Evolutionary conservation across 2,113 vertebrate species (phyloP).

Genomic region (Shinisaurus crocodilurus): DNA sequence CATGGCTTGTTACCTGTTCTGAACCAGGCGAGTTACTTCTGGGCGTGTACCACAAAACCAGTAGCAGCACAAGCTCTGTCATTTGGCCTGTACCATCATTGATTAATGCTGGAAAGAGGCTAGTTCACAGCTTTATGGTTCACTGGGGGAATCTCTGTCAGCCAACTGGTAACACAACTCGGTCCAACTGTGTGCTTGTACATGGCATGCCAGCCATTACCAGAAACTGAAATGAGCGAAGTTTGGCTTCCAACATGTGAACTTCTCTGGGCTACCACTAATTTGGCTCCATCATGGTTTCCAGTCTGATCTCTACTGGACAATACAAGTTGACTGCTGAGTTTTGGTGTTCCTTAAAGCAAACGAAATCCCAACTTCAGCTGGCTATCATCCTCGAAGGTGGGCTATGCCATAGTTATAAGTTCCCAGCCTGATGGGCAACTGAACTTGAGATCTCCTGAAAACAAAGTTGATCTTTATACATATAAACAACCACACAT

Average conservation of each 20-base stretch:
- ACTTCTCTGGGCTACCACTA: background rate
- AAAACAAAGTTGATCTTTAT: background rate
- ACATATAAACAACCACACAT: background rate
- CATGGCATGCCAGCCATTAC: background rate
- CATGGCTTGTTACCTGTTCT: background rate
- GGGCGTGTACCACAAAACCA: background rate
- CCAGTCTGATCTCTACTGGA: background rate
- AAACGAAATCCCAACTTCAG: background rate
- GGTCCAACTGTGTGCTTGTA: background rate
- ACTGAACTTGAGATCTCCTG: background rate
- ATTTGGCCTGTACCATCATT: background rate
- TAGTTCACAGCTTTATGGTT: background rate
- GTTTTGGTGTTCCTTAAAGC: background rate
- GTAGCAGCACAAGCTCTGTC: background rate
- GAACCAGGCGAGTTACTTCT: background rate
- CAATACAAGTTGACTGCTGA: background rate
- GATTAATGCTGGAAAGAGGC: background rate
- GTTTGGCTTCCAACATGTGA: background rate
- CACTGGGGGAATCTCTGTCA: background rate
- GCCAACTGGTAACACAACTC: background rate
- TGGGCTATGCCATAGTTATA: background rate
- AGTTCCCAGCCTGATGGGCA: background rate
- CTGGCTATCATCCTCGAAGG: fast-evolving
- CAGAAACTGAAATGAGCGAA: background rate
- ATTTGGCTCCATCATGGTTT: background rate